These are phyloP conservation scores for Mormyrops attenuatus DNA, from an alignment of 2,797 vertebrate species.

Conservation along the genomic window DNA sequence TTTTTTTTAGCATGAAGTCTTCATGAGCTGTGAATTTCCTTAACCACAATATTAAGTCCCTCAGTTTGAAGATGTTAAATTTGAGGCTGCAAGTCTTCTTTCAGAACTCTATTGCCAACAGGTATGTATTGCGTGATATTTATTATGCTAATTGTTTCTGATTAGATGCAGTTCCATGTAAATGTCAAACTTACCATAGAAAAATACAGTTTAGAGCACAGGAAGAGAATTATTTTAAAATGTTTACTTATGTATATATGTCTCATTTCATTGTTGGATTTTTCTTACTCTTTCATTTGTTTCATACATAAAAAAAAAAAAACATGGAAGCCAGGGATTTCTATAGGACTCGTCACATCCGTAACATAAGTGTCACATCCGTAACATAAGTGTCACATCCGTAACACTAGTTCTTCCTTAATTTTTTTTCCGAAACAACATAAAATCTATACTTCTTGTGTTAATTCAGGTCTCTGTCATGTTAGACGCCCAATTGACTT, in stretches of 20 bases:
- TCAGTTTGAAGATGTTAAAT: conserved; percentile 98
- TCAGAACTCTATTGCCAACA: conserved; percentile 97
- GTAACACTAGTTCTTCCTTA: neutral
- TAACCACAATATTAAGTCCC: conserved; percentile 70
- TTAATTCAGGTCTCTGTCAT: neutral
- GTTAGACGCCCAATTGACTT: neutral
- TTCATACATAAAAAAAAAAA: neutral
- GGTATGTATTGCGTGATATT: conserved; percentile 62
- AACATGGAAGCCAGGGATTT: neutral
- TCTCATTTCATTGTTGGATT: neutral
- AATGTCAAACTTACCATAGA: neutral
- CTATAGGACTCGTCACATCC: neutral
- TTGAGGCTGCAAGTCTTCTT: conserved; percentile 94
- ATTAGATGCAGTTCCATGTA: neutral
- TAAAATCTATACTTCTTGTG: neutral
- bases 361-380: neutral
- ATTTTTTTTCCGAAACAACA: neutral
- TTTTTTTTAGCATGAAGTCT: neutral
- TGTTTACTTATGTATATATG: neutral
- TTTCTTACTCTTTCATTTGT: neutral
- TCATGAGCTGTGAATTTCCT: conserved; percentile 38
- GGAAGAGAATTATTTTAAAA: neutral
- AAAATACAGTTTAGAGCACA: neutral
- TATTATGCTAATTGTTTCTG: neutral
- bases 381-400: neutral